phyloP scores from a whole-genome alignment of 2,888 invertebrate species.

The Eupithecia inturbata region DNA sequence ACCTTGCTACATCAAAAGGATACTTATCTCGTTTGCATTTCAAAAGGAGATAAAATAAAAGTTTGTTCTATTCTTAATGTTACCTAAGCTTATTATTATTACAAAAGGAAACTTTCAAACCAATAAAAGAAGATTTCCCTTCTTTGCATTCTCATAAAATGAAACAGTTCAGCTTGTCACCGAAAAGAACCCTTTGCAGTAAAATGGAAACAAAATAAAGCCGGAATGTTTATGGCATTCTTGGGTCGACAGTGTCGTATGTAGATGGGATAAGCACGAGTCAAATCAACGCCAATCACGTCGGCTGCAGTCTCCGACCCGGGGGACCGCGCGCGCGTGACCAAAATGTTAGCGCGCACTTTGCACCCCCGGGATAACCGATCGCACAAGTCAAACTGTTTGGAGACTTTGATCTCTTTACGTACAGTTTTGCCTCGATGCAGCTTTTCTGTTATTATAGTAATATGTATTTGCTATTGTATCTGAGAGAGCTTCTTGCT shows the following conservation, averaged over 20 bases:
- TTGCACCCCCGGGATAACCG: slow-evolving; percentile 34
- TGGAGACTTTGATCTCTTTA: slow-evolving; percentile 31
- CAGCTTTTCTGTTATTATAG: slow-evolving; percentile 11
- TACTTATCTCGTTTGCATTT: not conserved
- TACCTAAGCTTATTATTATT: not conserved
- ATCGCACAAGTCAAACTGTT: slow-evolving; percentile 31
- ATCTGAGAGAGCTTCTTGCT: not conserved
- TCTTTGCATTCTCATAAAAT: not conserved
- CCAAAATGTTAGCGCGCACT: slow-evolving; percentile 55
- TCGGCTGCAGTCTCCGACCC: slow-evolving; percentile 47
- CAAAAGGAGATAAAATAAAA: not conserved
- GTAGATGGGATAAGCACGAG: slow-evolving; percentile 37
- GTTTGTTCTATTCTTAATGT: not conserved
- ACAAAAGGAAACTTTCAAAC: not conserved
- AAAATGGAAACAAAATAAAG: slow-evolving; percentile 29
- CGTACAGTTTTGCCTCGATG: slow-evolving; percentile 17
- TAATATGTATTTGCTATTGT: slow-evolving; percentile 5
- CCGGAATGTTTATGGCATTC: slow-evolving; percentile 15
- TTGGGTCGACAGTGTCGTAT: slow-evolving; percentile 32
- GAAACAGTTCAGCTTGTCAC: slow-evolving; percentile 7
- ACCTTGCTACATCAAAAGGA: not conserved
- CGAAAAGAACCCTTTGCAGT: slow-evolving; percentile 8
- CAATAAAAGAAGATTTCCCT: slow-evolving; percentile 1
- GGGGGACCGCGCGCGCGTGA: slow-evolving; percentile 49
- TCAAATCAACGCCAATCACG: slow-evolving; percentile 49